Percentiles rank a stretch among this genome's conserved stretches.
Conservation (phyloP, 2,888 invertebrate species). For the Hyles lineata region DNA sequence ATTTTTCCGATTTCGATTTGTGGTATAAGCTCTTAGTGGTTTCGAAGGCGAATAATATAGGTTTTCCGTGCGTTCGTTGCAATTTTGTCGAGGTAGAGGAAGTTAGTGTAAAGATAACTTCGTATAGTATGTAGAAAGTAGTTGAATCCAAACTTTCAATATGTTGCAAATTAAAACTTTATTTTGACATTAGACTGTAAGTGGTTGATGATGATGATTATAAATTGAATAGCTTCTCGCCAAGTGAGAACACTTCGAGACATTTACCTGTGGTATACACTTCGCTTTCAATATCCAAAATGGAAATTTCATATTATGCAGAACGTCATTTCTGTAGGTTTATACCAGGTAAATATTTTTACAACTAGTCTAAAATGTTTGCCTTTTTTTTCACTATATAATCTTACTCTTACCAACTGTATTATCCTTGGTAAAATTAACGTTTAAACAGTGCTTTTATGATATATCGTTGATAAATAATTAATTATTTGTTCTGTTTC, state of each 20-base stretch:
- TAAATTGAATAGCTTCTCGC: neutral
- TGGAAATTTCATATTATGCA: conserved; percentile 16
- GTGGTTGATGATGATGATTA: neutral
- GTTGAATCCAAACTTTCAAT: too few species aligned
- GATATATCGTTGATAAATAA: neutral
- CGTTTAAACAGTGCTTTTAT: too few species aligned
- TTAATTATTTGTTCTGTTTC: too few species aligned
- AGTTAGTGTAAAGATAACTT: too few species aligned
- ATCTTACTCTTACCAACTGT: neutral
- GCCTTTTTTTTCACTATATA: conserved; percentile 31
- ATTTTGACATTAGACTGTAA: too few species aligned
- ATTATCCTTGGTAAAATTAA: neutral
- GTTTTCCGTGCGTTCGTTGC: too few species aligned
- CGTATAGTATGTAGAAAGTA: too few species aligned
- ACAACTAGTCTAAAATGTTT: conserved; percentile 32
- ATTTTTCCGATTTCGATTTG: too few species aligned
- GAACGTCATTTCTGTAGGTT: conserved; percentile 29
- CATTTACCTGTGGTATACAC: neutral
- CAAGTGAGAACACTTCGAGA: conserved; percentile 1
- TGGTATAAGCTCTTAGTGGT: too few species aligned
- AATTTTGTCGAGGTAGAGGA: too few species aligned
- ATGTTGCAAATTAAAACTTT: too few species aligned
- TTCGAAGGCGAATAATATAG: too few species aligned
- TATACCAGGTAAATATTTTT: conserved; percentile 36
- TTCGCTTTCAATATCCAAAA: conserved; percentile 23